phyloP scores from a whole-genome alignment of 2,113 vertebrate genomes.

The Ginglymostoma cirratum region DNA sequence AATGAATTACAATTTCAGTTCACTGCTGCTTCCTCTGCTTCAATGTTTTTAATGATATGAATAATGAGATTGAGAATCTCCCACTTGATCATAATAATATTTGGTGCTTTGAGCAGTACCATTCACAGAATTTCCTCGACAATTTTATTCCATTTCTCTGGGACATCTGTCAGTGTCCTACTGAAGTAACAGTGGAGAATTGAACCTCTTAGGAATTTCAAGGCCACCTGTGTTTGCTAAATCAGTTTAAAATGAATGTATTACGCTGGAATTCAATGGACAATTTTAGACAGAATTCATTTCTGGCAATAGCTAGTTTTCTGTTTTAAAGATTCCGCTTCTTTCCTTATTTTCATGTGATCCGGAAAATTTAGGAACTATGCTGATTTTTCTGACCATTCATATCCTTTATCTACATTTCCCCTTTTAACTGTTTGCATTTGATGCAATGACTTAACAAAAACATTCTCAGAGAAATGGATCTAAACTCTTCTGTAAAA shows the following conservation, averaged over 20 bases:
- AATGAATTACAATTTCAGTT: not conserved
- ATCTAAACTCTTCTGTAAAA: conserved; percentile 70
- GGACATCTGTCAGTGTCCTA: not conserved
- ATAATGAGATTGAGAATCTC: not conserved
- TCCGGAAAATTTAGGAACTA: not conserved
- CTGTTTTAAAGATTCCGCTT: not conserved
- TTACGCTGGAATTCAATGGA: not conserved
- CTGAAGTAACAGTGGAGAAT: not conserved
- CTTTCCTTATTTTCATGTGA: not conserved
- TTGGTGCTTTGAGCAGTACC: not conserved
- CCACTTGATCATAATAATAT: not conserved
- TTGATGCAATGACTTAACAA: not conserved
- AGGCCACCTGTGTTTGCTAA: not conserved
- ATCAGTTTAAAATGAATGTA: not conserved
- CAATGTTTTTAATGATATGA: not conserved
- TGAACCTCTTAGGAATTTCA: not conserved
- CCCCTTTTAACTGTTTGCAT: not conserved
- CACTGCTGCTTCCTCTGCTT: not conserved
- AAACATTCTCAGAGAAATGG: conserved; percentile 59
- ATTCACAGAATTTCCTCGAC: not conserved
- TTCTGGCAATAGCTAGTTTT: not conserved
- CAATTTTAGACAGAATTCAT: not conserved
- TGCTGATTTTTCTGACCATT: not conserved
- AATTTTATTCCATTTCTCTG: not conserved
- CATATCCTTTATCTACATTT: not conserved